Base-by-base conservation (phyloP, 2,888 invertebrate genomes). In the Biston betularia region DNA sequence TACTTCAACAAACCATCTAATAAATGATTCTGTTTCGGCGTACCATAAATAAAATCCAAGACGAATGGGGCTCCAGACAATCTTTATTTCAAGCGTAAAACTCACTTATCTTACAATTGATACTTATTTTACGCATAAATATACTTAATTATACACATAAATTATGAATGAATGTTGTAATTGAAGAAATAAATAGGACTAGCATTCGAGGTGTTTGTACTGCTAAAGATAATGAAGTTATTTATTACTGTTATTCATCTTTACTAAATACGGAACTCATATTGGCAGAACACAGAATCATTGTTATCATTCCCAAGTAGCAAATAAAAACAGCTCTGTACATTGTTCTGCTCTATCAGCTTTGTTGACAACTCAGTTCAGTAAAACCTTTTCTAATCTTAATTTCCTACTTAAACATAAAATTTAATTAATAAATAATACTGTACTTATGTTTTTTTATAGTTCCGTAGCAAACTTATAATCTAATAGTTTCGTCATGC, bases 121-220 rank as follows among this genome's bases (percentile, higher is more conserved):
- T 69, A 62, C 58, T 57, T 61, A 62, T 55, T 63, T 60, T 46
- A 61, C 38, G 15, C 24, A 34, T 67, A 49, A 59, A 45, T 55
- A 42, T 63, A 63, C 34, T 38, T 52, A 65, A 54, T 61, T 53
- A 35, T 33, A 57, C 49, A 61, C 34, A 55, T 38, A 44, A 62
- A 57, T 65, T 61, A 63, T 63, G 52, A 68, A 55, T 61, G 69
- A 57, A 58, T 62, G 62, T 45, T 55, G 46, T 7, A 38, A 52
- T 54, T 55, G 55, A 5, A 33, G 38, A 56, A 62, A 64, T 68
- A 67, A 72, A 71, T 71, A 69, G 61, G 76, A 76, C 76, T 76
- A 76, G 76, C 68, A 68, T 71, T 65, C 59, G 68, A 62, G 70
- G 73, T 68, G 65, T 66, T 62, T 58, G 61, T 58, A 57, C 56